Base-by-base conservation (phyloP, 2,888 invertebrate species). In the Amphipyra tragopoginis region DNA sequence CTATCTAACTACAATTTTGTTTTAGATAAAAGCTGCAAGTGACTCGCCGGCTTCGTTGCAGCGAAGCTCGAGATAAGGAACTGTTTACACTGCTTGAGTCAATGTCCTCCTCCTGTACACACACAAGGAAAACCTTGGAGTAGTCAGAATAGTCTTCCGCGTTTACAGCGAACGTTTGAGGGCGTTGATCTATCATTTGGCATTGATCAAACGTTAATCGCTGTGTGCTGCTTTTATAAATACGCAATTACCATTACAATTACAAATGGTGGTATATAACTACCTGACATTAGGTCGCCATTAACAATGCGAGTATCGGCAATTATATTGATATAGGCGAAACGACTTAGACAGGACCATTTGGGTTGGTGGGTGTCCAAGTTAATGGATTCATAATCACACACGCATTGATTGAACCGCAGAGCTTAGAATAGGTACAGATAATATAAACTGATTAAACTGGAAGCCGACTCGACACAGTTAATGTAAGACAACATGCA, bases 61-160 rank as follows among this genome's bases (percentile, higher is more conserved):
- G 85, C 86, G 86, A 90, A 90, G 88, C 89, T 90, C 84, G 85
- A 93, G 94, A 94, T 94, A 94, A 94, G 94, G 92, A 93, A 93
- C 91, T 94, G 94, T 94, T 94, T 94, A 94, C 94, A 92, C 90
- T 93, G 86, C 90, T 92, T 93, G 90, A 93, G 94, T 94, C 94
- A 94, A 94, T 93, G 94, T 93, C 94, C 94, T 94, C 93, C 90
- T 92, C 87, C 88, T 87, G 90, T 82, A 77, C 72, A 81, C 81
- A 85, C 69, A 93, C 89, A 91, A 87, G 92, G 90, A 93, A 94
- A 94, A 91, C 94, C 92, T 92, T 93, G 93, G 92, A 93, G 93
- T 83, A 56, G 90, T 52, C 83, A 14, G 9, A 67, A 82, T 78
- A 78, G 74, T 84, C 88, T 89, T 91, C 91, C 88, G 89, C 83